phyloP scores from a whole-genome alignment of 2,797 vertebrate genomes.

The Cebuella pygmaea region DNA sequence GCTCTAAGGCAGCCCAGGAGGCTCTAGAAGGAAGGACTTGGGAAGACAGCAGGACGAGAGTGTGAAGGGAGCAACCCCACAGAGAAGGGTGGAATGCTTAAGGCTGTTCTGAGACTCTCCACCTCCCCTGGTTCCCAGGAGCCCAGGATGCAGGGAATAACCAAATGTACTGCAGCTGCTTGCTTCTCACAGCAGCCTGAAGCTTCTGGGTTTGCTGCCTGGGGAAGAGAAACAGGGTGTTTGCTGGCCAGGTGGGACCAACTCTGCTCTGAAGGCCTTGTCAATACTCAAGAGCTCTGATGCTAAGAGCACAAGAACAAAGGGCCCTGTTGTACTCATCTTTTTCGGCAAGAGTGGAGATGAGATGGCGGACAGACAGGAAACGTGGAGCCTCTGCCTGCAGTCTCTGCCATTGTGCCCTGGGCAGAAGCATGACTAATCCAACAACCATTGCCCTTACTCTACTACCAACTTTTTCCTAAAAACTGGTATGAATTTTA shows the following conservation, averaged over 20 bases:
- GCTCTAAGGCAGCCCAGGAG: not conserved
- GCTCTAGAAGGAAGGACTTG: not conserved
- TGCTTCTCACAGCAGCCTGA: not conserved
- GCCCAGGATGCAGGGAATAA: not conserved
- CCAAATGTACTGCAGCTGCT: not conserved
- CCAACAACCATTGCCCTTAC: rapidly evolving
- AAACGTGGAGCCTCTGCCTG: no score
- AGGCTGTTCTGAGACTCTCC: not conserved
- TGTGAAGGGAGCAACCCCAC: not conserved
- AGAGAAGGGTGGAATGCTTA: not conserved
- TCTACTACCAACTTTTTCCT: not conserved
- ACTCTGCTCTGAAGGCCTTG: not conserved
- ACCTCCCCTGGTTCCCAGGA: not conserved
- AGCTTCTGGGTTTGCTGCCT: not conserved
- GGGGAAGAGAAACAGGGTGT: not conserved
- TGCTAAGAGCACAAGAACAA: not conserved
- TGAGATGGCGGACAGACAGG: not conserved
- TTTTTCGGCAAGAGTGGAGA: not conserved
- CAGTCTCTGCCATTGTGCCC: not conserved
- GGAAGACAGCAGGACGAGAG: not conserved
- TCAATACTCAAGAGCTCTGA: not conserved
- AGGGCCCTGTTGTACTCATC: not conserved
- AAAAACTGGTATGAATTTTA: not conserved
- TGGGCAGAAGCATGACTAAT: not conserved
- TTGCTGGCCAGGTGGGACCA: not conserved